Conservation (phyloP, 1,140 invertebrate genomes). For the Lethrus apterus region DNA sequence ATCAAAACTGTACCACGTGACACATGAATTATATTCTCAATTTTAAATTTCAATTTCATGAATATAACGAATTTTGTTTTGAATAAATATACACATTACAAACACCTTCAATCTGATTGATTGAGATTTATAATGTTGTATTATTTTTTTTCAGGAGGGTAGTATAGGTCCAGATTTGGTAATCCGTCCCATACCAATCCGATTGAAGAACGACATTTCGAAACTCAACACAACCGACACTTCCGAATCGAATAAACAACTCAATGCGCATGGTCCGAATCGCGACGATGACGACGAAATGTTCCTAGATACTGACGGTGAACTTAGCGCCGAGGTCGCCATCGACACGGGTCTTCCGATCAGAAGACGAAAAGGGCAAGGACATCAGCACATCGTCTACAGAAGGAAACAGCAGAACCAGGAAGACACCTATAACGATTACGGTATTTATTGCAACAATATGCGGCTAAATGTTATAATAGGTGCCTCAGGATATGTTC, state of each 20-base stretch:
- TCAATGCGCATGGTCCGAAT: conserved; percentile 33
- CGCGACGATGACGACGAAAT: conserved; percentile 64
- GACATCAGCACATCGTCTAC: conserved; percentile 44
- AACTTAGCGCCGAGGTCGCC: conserved; percentile 50
- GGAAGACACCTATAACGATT: conserved; percentile 58
- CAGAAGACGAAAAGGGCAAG: conserved; percentile 23
- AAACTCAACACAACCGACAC: conserved; percentile 26
- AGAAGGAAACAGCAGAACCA: conserved; percentile 47
- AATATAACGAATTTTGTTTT: background rate
- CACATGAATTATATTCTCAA: too few relatives aligned
- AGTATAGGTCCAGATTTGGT: conserved; percentile 83
- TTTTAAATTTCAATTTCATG: conserved; percentile 1
- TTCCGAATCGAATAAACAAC: conserved; percentile 30
- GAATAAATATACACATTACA: background rate
- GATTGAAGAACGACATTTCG: conserved; percentile 51
- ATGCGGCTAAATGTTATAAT: background rate
- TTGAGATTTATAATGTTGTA: conserved; percentile 6
- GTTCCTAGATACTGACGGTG: conserved; percentile 55
- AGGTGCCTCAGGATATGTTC: background rate
- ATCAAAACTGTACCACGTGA: too few relatives aligned
- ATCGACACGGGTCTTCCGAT: conserved; percentile 52
- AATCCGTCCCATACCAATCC: conserved; percentile 73
- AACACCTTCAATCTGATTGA: background rate
- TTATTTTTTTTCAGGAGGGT: conserved; percentile 79
- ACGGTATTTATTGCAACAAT: conserved; percentile 50